phyloP scores from a whole-genome alignment of 2,797 vertebrate genomes.

The Syndactyla subalaris region DNA sequence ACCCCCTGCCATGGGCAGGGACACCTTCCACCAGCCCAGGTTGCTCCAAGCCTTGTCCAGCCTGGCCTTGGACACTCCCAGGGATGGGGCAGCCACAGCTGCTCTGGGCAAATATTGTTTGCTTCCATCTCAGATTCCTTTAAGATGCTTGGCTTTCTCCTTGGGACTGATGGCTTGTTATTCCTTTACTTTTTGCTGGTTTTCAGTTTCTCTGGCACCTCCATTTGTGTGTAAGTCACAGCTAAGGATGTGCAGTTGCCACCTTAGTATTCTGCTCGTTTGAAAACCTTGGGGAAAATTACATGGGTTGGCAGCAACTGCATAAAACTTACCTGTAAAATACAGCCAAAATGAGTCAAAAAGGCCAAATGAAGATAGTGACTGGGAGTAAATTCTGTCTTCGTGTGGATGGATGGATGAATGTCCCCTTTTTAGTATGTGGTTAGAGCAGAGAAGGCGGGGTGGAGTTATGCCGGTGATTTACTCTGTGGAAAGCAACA shows the following conservation, averaged over 20 bases:
- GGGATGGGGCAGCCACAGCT: neutral
- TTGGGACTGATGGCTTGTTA: neutral
- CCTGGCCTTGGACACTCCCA: neutral
- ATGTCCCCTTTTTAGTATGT: neutral
- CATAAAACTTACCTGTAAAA: neutral
- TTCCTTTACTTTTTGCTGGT: neutral
- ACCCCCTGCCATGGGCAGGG: neutral
- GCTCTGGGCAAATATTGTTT: neutral
- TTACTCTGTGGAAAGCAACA: neutral
- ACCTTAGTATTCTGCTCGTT: neutral
- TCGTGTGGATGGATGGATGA: neutral
- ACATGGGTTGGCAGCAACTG: neutral
- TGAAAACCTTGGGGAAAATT: neutral
- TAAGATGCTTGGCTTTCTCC: neutral
- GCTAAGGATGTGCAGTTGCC: neutral
- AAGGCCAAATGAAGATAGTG: neutral
- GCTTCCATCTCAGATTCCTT: neutral
- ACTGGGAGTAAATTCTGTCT: neutral
- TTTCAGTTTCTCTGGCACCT: neutral
- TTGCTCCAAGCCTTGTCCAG: accelerated
- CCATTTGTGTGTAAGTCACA: neutral
- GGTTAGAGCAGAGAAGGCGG: neutral
- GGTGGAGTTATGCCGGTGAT: neutral
- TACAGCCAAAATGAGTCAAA: neutral
- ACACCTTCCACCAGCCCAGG: neutral